Evolutionary conservation across 1,140 invertebrate species (phyloP), one percentile per base, ranked within the genome.

Genomic region (Popillia japonica): DNA sequence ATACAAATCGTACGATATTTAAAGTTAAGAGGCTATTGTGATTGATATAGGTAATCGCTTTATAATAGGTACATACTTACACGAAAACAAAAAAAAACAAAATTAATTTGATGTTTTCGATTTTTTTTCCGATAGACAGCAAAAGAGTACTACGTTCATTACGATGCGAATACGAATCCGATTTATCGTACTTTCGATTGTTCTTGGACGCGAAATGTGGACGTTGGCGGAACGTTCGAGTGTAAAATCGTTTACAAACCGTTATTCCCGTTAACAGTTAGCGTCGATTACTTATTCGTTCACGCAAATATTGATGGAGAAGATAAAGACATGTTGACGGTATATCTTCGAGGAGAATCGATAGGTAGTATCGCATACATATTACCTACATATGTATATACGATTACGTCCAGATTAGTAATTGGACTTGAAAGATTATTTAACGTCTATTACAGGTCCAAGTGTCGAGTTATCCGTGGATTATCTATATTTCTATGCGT

Each of bases 181-280:
- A 80, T 81, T 23, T 82, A 81, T 27, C 68, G 77, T 0, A 79
- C 78, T 1, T 83, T 83, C 72, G 75, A 79, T 40, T 75, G 80
- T 8, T 76, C 79, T 42, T 76, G 75, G 6, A 44, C 82, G 17
- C 44, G 77, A 22, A 75, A 78, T 7, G 17, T 80, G 1, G 42
- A 79, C 20, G n/a, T 34, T 6, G 72, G 76, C 17, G 42, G 77
- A 41, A 48, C 76, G 27, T 77, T 82, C 8, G 72, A 80, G 22
- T 64, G 79, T 42, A 79, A 72, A 59, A 75, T 84, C n/a, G 77
- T 72, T 0, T 84, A 81, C 59, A 77, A 72, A 20, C 83, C 83
- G 0, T 78, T 55, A 11, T 48, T 82, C 10, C 75, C 81, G 0
- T 61, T 73, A 40, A 22, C 75, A 8, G 78, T 76, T 55, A 76